These are phyloP conservation scores for Panagrolaimus sp. DNA, from an alignment of 1,140 invertebrate species.

Conservation along the genomic window DNA sequence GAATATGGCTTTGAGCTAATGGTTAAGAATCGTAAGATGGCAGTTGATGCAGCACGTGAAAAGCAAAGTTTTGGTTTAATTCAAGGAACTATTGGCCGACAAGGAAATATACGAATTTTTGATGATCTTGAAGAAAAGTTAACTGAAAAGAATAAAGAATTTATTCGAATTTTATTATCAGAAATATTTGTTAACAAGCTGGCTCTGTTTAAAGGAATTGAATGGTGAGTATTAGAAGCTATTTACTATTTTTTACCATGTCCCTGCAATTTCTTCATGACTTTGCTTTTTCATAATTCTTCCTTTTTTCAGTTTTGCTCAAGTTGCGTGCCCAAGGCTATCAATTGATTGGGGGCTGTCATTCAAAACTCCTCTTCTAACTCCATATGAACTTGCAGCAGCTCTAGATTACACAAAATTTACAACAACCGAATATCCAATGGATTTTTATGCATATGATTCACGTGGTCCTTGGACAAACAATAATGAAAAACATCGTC, in stretches of 20 bases:
- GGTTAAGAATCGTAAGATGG: constrained; percentile 68
- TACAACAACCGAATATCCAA: constrained; percentile 76
- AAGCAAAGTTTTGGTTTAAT: constrained; percentile 90
- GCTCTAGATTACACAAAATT: constrained; percentile 63
- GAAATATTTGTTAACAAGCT: too few species aligned
- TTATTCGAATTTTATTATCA: too few species aligned
- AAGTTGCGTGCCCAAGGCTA: constrained; percentile 89
- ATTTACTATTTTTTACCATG: constrained; percentile 14
- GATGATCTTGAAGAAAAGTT: constrained; percentile 58
- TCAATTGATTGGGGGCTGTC: constrained; percentile 97
- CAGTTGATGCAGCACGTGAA: constrained; percentile 71
- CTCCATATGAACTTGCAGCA: constrained; percentile 98
- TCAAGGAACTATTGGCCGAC: constrained; percentile 89
- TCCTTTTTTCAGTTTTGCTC: constrained; percentile 67
- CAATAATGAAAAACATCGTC: constrained; percentile 47
- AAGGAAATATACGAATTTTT: constrained; percentile 61
- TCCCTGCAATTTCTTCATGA: too few species aligned
- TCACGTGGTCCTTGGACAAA: constrained; percentile 87
- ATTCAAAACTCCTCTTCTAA: constrained; percentile 71
- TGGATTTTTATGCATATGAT: constrained; percentile 94
- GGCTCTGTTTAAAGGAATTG: constrained; percentile 68
- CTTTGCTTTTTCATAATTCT: too few species aligned
- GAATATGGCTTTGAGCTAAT: constrained; percentile 80
- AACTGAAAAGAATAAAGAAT: too few species aligned
- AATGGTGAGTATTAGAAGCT: constrained; percentile 73